phyloP scores from a whole-genome alignment of 2,113 vertebrate genomes.

The Coregonus clupeaformis region DNA sequence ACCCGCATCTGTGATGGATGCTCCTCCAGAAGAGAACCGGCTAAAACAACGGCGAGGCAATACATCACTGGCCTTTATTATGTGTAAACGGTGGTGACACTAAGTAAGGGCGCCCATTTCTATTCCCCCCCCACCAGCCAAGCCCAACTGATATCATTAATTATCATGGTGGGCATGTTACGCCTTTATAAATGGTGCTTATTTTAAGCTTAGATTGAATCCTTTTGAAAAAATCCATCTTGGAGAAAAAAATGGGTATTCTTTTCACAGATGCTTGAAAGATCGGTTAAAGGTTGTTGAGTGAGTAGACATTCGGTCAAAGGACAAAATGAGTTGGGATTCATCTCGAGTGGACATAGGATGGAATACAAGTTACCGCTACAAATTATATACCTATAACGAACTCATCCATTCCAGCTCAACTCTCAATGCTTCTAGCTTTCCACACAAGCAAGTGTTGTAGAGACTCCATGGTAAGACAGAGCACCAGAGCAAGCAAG shows the following conservation, averaged over 20 bases:
- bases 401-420: neutral
- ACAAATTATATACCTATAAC: too few relatives aligned
- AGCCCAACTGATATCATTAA: conserved; percentile 21
- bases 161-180: conserved; percentile 32
- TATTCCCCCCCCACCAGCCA: neutral
- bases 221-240: too few relatives aligned
- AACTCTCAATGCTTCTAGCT: neutral
- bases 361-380: too few relatives aligned
- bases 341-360: neutral
- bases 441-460: neutral
- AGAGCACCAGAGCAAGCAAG: neutral
- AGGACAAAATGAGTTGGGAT: too few relatives aligned
- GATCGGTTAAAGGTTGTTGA: too few relatives aligned
- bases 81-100: too few relatives aligned
- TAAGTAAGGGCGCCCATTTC: conserved; percentile 43
- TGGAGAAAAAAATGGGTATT: too few relatives aligned
- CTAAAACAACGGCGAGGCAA: conserved; percentile 29
- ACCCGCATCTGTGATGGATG: conserved; percentile 53
- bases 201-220: too few relatives aligned
- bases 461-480: neutral
- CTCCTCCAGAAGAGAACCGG: conserved; percentile 16
- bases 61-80: conserved; percentile 65
- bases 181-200: conserved; percentile 5
- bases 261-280: too few relatives aligned
- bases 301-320: too few relatives aligned